Percentiles rank a stretch among this genome's conserved stretches.
Evolutionary conservation across 2,888 invertebrate genomes (phyloP).

Genomic region (Sylvicola cinctus): DNA sequence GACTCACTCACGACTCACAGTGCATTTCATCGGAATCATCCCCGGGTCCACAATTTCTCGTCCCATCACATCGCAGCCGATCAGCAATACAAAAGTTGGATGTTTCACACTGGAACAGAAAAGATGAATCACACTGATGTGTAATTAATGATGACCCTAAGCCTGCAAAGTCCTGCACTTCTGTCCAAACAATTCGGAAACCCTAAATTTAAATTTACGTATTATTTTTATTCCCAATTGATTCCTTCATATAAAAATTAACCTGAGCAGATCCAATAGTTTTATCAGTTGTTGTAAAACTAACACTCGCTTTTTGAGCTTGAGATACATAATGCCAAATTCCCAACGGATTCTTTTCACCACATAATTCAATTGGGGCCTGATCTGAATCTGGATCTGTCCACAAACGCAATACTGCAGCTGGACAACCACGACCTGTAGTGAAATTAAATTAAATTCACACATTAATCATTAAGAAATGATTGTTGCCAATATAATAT

Average conservation of each 20-base stretch:
- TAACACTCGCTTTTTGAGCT: constrained; percentile 69
- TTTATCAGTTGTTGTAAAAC: constrained; percentile 88
- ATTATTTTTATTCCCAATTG: not conserved
- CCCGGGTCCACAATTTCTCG: constrained; percentile 51
- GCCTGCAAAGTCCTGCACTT: constrained; percentile 42
- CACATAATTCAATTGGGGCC: constrained; percentile 74
- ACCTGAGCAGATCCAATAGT: constrained; percentile 43
- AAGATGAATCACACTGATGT: constrained; percentile 30
- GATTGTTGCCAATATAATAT: no score
- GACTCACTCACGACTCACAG: constrained; percentile 31
- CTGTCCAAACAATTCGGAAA: constrained; percentile 89
- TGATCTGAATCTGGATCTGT: constrained; percentile 46
- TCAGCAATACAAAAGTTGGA: constrained; percentile 62
- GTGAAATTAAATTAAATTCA: not conserved
- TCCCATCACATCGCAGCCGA: constrained; percentile 52
- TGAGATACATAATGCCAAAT: constrained; percentile 74
- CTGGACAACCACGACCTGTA: constrained; percentile 75
- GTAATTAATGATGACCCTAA: constrained; percentile 25
- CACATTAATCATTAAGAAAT: constrained; percentile 1
- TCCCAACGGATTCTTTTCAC: constrained; percentile 53
- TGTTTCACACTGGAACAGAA: constrained; percentile 48
- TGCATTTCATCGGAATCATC: constrained; percentile 29
- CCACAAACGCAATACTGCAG: constrained; percentile 79
- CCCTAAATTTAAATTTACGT: constrained; percentile 30
- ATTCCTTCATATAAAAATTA: not conserved